A percentile compares a stretch with the other conserved stretches of the same genome.
Conservation (phyloP, 2,888 invertebrate species). For the Metallyticus violacea region DNA sequence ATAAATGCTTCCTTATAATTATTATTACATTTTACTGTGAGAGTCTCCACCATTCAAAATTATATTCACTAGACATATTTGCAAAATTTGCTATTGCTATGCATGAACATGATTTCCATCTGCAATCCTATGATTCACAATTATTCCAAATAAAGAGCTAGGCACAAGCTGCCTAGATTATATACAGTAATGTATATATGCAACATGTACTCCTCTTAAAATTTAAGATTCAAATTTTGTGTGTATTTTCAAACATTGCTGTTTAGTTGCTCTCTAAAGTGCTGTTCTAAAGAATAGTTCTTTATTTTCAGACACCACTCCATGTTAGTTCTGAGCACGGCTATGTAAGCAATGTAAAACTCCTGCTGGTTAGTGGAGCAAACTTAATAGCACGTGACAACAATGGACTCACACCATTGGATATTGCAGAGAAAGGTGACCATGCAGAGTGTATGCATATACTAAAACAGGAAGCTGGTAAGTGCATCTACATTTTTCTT, state of each 20-base stretch:
- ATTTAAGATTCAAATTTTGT: background rate
- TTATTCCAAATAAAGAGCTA: no score
- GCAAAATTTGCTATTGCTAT: no score
- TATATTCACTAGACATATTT: no score
- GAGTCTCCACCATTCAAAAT: no score
- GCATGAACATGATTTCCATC: no score
- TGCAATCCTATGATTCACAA: no score
- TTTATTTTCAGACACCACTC: slow-evolving; percentile 64
- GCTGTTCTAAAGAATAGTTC: background rate
- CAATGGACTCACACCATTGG: slow-evolving; percentile 68
- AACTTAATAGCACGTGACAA: slow-evolving; percentile 60
- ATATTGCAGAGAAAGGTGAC: slow-evolving; percentile 66
- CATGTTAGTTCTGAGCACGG: slow-evolving; percentile 81
- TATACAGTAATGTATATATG: background rate
- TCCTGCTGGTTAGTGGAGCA: slow-evolving; percentile 66
- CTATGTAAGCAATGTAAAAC: slow-evolving; percentile 64
- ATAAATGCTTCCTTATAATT: no score
- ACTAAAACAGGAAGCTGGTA: slow-evolving; percentile 65
- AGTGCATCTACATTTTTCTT: no score
- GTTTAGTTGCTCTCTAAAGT: background rate
- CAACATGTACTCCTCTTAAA: background rate
- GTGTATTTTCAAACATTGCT: background rate
- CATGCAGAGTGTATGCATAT: slow-evolving; percentile 63
- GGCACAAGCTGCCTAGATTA: no score
- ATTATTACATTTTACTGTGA: no score